These are phyloP conservation scores for Syndactyla subalaris DNA, from an alignment of 2,797 vertebrate genomes.

Conservation along the genomic window DNA sequence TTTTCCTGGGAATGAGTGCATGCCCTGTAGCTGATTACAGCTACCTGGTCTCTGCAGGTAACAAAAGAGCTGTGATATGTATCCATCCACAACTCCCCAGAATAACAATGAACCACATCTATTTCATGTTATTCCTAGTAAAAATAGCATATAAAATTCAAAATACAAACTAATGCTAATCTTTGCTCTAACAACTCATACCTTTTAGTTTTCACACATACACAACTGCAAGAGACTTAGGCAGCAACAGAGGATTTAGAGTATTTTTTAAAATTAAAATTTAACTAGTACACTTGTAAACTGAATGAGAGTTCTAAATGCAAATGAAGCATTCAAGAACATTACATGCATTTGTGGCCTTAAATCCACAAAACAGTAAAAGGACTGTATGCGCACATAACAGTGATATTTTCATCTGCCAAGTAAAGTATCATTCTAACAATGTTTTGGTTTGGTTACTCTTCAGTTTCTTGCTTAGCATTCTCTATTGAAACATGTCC, in stretches of 20 bases:
- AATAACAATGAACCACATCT: background rate
- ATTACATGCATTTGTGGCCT: background rate
- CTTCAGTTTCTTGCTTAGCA: background rate
- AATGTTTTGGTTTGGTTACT: background rate
- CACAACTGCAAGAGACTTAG: background rate
- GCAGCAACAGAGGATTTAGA: background rate
- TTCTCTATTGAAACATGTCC: background rate
- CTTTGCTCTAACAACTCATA: background rate
- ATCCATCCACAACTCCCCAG: background rate
- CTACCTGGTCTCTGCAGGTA: background rate
- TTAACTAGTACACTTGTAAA: background rate
- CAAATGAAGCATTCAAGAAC: background rate
- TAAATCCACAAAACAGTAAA: background rate
- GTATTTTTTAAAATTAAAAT: background rate
- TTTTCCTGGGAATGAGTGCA: background rate
- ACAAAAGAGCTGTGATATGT: background rate
- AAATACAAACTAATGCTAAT: background rate
- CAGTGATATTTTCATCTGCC: background rate
- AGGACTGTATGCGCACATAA: background rate
- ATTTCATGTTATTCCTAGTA: background rate
- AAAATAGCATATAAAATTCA: constrained; percentile 33
- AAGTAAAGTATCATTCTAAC: background rate
- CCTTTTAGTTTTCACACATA: background rate
- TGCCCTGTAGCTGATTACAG: background rate
- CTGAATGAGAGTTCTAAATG: background rate